Conservation (phyloP, 2,113 vertebrate genomes). For the Alectura lathami region DNA sequence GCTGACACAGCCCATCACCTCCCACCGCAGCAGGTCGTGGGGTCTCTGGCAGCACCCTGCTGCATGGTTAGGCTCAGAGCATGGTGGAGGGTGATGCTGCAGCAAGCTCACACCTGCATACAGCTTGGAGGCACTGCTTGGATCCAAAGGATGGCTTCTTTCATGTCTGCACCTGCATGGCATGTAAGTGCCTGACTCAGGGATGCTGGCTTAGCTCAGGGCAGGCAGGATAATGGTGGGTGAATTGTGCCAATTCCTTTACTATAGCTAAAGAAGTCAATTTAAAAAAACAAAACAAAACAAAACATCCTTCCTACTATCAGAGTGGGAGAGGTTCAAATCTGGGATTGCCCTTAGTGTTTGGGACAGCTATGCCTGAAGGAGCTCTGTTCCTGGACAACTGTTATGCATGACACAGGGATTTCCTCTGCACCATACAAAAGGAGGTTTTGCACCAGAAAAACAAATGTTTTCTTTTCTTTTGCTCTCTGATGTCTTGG, state of each 20-base stretch:
- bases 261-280: not conserved
- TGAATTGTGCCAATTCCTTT: not conserved
- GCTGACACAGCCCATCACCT: not conserved
- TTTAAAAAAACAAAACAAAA: not conserved
- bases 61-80: not conserved
- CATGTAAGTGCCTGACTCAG: not conserved
- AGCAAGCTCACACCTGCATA: not conserved
- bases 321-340: not conserved
- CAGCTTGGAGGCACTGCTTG: not conserved
- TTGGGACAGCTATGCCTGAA: not conserved
- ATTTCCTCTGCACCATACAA: not conserved
- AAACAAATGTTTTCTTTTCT: not conserved
- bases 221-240: not conserved
- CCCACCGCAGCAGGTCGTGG: accelerated
- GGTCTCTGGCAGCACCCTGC: not conserved
- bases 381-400: not conserved
- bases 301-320: not conserved
- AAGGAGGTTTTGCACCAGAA: not conserved
- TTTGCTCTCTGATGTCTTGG: not conserved
- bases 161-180: not conserved
- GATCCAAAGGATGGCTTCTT: not conserved
- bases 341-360: not conserved
- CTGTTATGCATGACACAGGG: not conserved
- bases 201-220: not conserved
- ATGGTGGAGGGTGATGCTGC: not conserved